Conservation (phyloP, 2,113 vertebrate species). For the Lates calcarifer region DNA sequence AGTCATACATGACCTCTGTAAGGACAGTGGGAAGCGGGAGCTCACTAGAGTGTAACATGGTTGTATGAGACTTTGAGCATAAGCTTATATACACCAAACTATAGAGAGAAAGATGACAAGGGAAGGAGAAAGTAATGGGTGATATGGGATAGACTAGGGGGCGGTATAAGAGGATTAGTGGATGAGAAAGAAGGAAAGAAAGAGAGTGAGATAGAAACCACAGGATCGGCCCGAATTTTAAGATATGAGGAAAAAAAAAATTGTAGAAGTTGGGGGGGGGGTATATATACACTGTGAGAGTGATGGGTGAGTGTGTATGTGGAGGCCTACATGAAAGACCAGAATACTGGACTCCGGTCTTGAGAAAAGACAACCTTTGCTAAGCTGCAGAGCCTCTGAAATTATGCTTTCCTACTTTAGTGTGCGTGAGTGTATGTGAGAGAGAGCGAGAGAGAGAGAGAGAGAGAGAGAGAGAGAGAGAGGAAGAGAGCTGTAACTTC, state of each 20-base stretch:
- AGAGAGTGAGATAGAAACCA: slow-evolving; percentile 40
- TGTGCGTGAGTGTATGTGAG: neutral
- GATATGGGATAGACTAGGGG: slow-evolving; percentile 28
- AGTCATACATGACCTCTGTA: neutral
- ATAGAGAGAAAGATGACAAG: slow-evolving; percentile 9
- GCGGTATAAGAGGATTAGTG: slow-evolving; percentile 55
- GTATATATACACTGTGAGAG: slow-evolving; percentile 1
- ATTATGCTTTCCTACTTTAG: neutral
- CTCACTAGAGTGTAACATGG: neutral
- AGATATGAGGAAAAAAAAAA: slow-evolving; percentile 21
- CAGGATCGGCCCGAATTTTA: slow-evolving; percentile 16
- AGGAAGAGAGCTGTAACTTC: neutral
- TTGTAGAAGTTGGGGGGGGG: neutral
- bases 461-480: too few relatives aligned
- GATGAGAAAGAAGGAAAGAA: slow-evolving; percentile 40
- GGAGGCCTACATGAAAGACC: neutral
- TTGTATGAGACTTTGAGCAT: neutral
- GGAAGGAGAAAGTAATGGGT: slow-evolving; percentile 27
- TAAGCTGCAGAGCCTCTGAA: slow-evolving; percentile 1
- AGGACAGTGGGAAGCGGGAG: neutral
- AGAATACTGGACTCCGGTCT: neutral
- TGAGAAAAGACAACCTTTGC: neutral
- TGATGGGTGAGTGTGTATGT: neutral
- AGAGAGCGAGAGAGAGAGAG: too few relatives aligned
- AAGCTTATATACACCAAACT: neutral